Evolutionary conservation across 2,113 vertebrate genomes (phyloP).

Genomic region (Chloropsis cyanopogon): DNA sequence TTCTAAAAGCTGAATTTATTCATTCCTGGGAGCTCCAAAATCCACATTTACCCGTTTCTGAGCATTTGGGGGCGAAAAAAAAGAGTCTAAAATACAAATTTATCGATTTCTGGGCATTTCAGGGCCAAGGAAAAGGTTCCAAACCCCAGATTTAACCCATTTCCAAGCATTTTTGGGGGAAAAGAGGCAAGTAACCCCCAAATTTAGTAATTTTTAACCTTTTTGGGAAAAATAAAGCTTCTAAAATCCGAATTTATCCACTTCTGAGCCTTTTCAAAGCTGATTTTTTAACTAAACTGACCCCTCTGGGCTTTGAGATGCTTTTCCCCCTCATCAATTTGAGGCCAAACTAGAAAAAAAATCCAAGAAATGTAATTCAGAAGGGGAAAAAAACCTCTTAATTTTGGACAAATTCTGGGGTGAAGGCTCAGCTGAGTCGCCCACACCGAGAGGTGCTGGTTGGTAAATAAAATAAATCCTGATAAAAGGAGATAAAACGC

Average conservation of each 20-base stretch:
- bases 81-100: not conserved
- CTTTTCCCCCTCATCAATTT: rapidly evolving
- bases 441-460: rapidly evolving
- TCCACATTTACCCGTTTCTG: not conserved
- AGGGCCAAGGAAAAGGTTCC: not conserved
- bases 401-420: not conserved
- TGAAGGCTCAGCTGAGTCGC: not conserved
- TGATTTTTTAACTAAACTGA: not conserved
- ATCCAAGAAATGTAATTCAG: not conserved
- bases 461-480: not conserved
- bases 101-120: not conserved
- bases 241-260: not conserved
- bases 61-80: not conserved
- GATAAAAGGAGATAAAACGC: rapidly evolving
- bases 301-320: not conserved
- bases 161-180: rapidly evolving
- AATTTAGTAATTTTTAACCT: rapidly evolving
- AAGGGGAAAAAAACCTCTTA: rapidly evolving
- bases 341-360: not conserved
- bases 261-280: rapidly evolving
- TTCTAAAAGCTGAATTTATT: not conserved
- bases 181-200: rapidly evolving
- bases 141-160: not conserved
- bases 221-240: rapidly evolving
- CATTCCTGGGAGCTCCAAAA: not conserved